Base-by-base conservation (phyloP, 2,888 invertebrate genomes). In the Lacanobia oleracea region DNA sequence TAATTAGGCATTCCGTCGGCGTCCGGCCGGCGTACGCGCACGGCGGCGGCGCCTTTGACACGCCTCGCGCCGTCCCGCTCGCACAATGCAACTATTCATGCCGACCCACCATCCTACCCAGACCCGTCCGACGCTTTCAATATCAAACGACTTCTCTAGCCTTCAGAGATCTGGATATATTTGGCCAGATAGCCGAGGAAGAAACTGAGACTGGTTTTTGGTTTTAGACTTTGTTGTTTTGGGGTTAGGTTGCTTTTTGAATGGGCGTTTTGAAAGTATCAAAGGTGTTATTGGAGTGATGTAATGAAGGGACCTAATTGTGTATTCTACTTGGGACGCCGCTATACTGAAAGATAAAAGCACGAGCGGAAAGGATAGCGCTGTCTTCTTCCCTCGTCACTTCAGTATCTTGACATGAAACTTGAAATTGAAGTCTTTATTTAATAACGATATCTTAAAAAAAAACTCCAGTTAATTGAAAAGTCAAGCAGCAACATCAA, bases 301-400 rank as follows among this genome's bases (percentile, higher is more conserved):
- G 94, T 95, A 95, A 95, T 94, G 95, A 94, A 94, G 94, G 94
- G 92, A 89, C 92, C 94, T 95, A 95, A 95, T 95, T 95, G 94
- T 94, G 91, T 93, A 95, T 95, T 94, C 94, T 91, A 88, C 91
- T 92, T 91, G 93, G 93, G 91, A 92, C 90, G 91, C 88, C 90
- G 90, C 87, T 79, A 77, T 88, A 82, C 87, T 89, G 86, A 89
- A 90, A 93, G 93, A 93, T 93, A 93, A 93, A 93, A 91, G 91
- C 90, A 88, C 83, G 81, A 89, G 89, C 88, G 91, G 89, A 89
- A 90, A 88, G 82, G 81, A 80, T 85, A 83, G 82, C 82, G 83
- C 78, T 89, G 87, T 89, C 90, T 88, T 89, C 88, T 87, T 90
- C 86, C 83, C 85, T 82, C 87, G 83, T 89, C 80, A 88, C 85